Evolutionary conservation across 2,797 vertebrate genomes (phyloP).

Genomic region (Centropyge bicolor): DNA sequence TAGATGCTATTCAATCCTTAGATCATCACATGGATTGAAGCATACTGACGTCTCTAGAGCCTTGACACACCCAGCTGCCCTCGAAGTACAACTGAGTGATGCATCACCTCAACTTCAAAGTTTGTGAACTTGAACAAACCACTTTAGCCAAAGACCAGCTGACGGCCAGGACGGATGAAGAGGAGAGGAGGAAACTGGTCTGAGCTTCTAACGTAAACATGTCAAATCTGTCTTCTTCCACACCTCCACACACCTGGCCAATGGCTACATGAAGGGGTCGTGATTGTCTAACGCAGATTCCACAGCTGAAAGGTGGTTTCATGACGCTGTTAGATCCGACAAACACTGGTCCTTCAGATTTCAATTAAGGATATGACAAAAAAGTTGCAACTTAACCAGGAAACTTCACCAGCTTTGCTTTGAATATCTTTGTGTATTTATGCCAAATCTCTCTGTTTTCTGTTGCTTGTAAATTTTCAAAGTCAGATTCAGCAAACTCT

Average conservation of each 20-base stretch:
- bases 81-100: neutral
- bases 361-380: neutral
- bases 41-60: neutral
- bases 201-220: neutral
- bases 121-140: neutral
- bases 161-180: neutral
- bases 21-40: too few species aligned
- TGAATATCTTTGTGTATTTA: neutral
- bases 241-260: neutral
- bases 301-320: neutral
- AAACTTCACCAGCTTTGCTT: neutral
- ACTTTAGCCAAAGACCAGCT: neutral
- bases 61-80: neutral
- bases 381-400: neutral
- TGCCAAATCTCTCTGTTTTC: neutral
- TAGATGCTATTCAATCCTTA: neutral
- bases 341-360: neutral
- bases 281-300: neutral
- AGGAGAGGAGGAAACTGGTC: neutral
- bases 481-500: neutral
- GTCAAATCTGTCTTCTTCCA: neutral
- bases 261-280: too few species aligned
- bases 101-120: neutral
- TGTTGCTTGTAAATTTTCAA: neutral
- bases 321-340: neutral